Evolutionary conservation across 2,113 vertebrate species (phyloP).

Genomic region (Irena cyanogastra): DNA sequence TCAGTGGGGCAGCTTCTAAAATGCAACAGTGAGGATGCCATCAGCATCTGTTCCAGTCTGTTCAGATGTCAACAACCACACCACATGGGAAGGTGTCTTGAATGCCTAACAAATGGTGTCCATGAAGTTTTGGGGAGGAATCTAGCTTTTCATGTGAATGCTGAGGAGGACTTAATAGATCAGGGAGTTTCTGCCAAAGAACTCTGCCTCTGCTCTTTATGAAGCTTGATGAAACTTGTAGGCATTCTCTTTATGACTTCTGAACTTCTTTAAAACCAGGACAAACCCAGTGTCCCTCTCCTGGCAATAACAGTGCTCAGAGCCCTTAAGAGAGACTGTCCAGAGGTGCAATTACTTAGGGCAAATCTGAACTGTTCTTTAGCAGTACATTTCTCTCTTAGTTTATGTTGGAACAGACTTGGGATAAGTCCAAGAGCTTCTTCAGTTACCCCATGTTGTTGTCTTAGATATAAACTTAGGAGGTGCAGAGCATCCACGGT

Average conservation of each 20-base stretch:
- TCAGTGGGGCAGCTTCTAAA: neutral
- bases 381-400: neutral
- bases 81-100: neutral
- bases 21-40: neutral
- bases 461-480: neutral
- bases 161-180: neutral
- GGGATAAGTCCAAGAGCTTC: neutral
- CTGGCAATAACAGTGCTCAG: neutral
- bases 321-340: neutral
- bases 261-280: neutral
- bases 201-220: neutral
- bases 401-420: neutral
- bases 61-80: neutral
- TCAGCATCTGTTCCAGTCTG: neutral
- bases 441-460: neutral
- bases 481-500: neutral
- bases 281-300: neutral
- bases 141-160: neutral
- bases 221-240: neutral
- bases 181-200: neutral
- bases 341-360: neutral
- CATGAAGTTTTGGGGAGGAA: neutral
- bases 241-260: neutral
- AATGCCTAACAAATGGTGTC: neutral
- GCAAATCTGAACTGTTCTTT: neutral